Evolutionary conservation across 2,113 vertebrate species (phyloP), one percentile per base, ranked within the genome.

Genomic region (Sphyrna mokarran): DNA sequence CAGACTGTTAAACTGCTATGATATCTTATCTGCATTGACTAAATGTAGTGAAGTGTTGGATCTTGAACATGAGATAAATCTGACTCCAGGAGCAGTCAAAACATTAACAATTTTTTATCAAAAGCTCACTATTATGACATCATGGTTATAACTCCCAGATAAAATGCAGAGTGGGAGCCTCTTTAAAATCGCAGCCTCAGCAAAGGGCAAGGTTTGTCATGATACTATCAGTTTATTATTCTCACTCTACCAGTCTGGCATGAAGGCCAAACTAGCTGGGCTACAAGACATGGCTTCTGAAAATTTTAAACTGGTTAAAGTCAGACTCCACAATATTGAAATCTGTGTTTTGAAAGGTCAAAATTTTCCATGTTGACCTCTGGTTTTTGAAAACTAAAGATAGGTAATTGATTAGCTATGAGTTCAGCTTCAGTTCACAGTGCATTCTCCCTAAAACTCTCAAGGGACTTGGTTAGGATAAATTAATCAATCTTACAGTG

Each of bases 1-100:
- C 94, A 95, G 40, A 95, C 43, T 54, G 43, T 70, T 72, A 95
- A 54, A 95, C 68, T 13, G 26, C n/a, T 18, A 10, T 54, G 26
- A 26, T 16, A 76, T 76, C 94, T 95, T 95, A 70, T 95, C 94
- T 48, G 7, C 43, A 76, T 33, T 72, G n/a, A 66, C n/a, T 66
- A 89, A 13, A 11, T 20, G 69, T 70, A 95, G 68, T 54, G 10
- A 70, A 94, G 66, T 70, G 93, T 70, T 94, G 68, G 93, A 48
- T 94, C 37, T 68, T 40, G 94, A 7, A 48, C 69, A 54, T 29
- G 23, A 95, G 94, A 95, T 95, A 72, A 95, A 76, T 72, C 94
- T 72, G 94, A 72, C 94, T 95, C 68, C 69, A 72, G 43, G 23
- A 95, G 29, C 69, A 95, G 94, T 95, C 40, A 95, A 72, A 95